These are phyloP conservation scores for Amphiprion ocellaris DNA, from an alignment of 2,113 vertebrate species.

Conservation along the genomic window DNA sequence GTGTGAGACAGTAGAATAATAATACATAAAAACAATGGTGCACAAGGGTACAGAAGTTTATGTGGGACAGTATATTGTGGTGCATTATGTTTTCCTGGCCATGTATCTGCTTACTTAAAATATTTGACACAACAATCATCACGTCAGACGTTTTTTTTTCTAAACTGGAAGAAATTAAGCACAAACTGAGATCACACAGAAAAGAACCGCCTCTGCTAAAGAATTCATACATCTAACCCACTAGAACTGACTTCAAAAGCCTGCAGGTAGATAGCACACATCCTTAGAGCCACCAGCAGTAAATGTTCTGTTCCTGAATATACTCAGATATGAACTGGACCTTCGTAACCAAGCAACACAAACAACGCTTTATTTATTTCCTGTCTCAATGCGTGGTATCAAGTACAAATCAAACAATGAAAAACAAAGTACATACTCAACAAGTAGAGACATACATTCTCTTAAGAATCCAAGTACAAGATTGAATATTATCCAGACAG, in stretches of 20 bases:
- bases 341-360: slow-evolving; percentile 62
- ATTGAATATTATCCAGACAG: slow-evolving; percentile 10
- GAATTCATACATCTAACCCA: slow-evolving; percentile 14
- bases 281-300: slow-evolving; percentile 18
- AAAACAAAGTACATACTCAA: background rate
- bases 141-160: background rate
- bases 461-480: slow-evolving; percentile 5
- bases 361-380: slow-evolving; percentile 34
- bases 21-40: background rate
- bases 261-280: slow-evolving; percentile 26
- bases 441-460: background rate
- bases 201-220: background rate
- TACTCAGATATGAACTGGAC: slow-evolving; percentile 47
- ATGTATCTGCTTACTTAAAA: background rate
- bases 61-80: background rate
- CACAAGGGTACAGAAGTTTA: background rate
- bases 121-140: too few relatives aligned
- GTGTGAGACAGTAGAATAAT: background rate
- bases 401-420: slow-evolving; percentile 35
- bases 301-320: slow-evolving; percentile 49
- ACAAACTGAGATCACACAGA: too few relatives aligned
- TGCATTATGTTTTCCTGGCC: background rate
- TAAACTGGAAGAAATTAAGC: background rate
- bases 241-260: slow-evolving; percentile 24
- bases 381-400: background rate